These are phyloP conservation scores for Ashinkailepas kermadecensis DNA, from an alignment of 2,888 invertebrate genomes.

Conservation along the genomic window DNA sequence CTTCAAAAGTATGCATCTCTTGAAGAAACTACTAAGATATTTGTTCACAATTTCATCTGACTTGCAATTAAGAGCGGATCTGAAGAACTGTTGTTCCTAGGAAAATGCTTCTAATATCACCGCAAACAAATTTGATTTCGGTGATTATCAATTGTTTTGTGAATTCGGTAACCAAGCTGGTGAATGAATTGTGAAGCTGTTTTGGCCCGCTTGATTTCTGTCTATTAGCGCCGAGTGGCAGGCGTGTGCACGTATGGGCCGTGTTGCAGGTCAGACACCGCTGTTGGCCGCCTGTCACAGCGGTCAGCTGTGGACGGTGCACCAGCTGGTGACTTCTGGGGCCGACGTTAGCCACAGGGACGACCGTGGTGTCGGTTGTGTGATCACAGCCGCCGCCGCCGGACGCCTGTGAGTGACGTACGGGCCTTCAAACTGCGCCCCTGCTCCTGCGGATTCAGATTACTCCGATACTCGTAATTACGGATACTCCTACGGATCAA, in stretches of 20 bases:
- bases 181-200: neutral
- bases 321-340: neutral
- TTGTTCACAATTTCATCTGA: too few relatives aligned
- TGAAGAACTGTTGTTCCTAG: too few relatives aligned
- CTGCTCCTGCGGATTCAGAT: too few relatives aligned
- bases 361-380: neutral
- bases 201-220: neutral
- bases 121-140: neutral
- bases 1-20: neutral
- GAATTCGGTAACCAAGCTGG: neutral
- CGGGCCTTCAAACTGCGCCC: too few relatives aligned
- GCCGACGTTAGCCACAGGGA: neutral
- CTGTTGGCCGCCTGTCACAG: neutral
- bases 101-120: neutral
- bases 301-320: neutral
- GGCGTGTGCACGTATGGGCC: too few relatives aligned
- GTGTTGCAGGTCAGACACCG: neutral
- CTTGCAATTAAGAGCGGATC: too few relatives aligned
- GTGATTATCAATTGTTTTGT: neutral
- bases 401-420: neutral
- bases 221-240: neutral
- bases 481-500: too few relatives aligned
- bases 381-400: neutral
- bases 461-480: too few relatives aligned
- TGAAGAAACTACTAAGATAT: neutral